Conservation (phyloP, 2,888 invertebrate genomes). For the Salticus scenicus region DNA sequence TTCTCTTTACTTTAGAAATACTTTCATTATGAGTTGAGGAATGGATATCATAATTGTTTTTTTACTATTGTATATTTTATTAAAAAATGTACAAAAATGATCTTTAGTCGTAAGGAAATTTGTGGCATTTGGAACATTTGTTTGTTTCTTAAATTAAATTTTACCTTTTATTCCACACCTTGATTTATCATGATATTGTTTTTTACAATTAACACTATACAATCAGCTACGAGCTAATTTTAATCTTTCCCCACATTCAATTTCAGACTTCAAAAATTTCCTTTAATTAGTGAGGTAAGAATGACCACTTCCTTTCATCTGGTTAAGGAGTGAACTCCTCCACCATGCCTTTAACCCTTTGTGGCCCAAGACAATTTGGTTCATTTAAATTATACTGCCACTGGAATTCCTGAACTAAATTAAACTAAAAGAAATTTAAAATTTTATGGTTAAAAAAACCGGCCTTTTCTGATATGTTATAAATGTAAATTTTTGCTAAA, state of each 20-base stretch:
- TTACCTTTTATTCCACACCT: neutral
- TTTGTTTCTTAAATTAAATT: neutral
- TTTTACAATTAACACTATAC: neutral
- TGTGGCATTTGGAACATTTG: neutral
- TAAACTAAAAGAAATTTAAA: too few relatives aligned
- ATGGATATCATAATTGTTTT: neutral
- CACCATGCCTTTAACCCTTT: slow-evolving; percentile 9
- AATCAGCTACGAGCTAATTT: neutral
- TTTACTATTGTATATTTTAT: neutral
- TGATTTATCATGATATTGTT: neutral
- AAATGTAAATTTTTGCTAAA: too few relatives aligned
- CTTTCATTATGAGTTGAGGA: neutral
- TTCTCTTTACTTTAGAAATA: neutral
- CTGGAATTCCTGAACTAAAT: too few relatives aligned
- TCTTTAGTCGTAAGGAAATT: too few relatives aligned
- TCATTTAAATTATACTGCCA: too few relatives aligned
- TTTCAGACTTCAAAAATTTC: neutral
- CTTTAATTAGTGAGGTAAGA: neutral
- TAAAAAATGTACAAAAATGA: neutral
- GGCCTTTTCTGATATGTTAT: too few relatives aligned
- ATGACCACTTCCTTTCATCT: neutral
- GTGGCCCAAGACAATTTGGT: too few relatives aligned
- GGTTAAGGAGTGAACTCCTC: neutral
- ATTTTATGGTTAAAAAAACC: too few relatives aligned
- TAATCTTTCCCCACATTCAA: slow-evolving; percentile 1